These are phyloP conservation scores for Tryphoninae sp. DNA, from an alignment of 2,888 invertebrate genomes.

Conservation along the genomic window DNA sequence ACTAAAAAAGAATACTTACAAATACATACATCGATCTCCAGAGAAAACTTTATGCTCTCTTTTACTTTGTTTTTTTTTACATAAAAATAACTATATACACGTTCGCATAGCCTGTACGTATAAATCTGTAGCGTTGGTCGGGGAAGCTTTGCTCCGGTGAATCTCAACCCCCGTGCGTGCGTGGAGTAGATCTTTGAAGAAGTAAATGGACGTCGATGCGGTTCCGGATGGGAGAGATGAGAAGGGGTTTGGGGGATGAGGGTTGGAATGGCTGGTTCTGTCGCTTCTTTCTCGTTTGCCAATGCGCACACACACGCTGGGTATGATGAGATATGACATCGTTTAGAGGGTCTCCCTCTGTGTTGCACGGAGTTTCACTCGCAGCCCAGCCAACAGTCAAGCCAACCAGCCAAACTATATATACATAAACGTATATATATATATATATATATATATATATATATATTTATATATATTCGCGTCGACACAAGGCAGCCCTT, in stretches of 20 bases:
- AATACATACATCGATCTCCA: slow-evolving; percentile 35
- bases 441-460: slow-evolving; percentile 5
- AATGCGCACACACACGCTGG: slow-evolving; percentile 39
- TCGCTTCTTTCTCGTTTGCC: slow-evolving; percentile 57
- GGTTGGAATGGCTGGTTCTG: slow-evolving; percentile 39
- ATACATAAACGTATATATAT: slow-evolving; percentile 6
- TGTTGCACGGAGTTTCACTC: slow-evolving; percentile 50
- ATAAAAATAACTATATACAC: no score
- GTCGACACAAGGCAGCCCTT: slow-evolving; percentile 26
- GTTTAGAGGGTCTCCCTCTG: slow-evolving; percentile 51
- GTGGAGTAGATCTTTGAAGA: slow-evolving; percentile 57
- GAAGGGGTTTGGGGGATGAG: neutral
- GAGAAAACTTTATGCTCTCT: neutral
- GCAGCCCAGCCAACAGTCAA: slow-evolving; percentile 39
- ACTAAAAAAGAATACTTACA: neutral
- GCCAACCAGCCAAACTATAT: slow-evolving; percentile 39
- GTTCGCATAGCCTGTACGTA: no score
- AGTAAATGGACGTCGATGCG: slow-evolving; percentile 61
- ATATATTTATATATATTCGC: slow-evolving; percentile 31
- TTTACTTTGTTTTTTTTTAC: no score
- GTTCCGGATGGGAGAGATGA: slow-evolving; percentile 47
- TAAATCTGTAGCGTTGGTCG: neutral
- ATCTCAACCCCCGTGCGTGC: slow-evolving; percentile 38
- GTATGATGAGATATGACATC: slow-evolving; percentile 59
- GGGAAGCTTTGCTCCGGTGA: neutral